These are phyloP conservation scores for Drosophila jambulina DNA, from an alignment of 1,140 invertebrate species.

Conservation along the genomic window DNA sequence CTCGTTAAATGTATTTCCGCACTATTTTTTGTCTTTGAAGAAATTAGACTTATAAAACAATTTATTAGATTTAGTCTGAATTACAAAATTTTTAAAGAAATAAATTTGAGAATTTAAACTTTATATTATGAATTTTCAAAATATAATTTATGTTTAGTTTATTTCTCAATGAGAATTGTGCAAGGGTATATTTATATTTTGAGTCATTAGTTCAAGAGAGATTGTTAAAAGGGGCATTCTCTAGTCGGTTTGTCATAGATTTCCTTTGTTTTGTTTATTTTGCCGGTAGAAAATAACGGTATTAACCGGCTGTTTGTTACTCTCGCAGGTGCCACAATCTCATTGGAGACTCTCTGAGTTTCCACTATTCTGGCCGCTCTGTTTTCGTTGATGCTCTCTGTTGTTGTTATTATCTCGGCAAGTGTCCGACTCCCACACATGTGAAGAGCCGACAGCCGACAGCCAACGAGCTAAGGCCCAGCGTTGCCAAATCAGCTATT, in stretches of 20 bases:
- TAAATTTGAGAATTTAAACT: background rate
- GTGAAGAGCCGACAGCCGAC: conserved; percentile 19
- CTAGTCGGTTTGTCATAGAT: background rate
- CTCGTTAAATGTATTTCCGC: background rate
- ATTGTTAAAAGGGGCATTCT: background rate
- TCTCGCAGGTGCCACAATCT: conserved; percentile 13
- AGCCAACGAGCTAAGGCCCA: conserved; percentile 1
- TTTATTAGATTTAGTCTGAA: background rate
- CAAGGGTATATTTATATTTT: background rate
- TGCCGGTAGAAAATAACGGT: conserved; percentile 62
- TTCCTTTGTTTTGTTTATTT: conserved; percentile 44
- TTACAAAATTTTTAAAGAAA: background rate
- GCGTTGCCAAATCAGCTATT: background rate
- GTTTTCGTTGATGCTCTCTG: conserved; percentile 70
- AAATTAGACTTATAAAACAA: background rate
- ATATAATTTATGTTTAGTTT: background rate
- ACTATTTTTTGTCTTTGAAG: too few relatives aligned
- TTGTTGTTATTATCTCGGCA: conserved; percentile 80
- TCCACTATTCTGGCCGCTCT: conserved; percentile 38
- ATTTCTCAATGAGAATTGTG: background rate
- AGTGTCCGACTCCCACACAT: conserved; percentile 41
- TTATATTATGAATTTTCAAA: background rate
- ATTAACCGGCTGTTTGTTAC: conserved; percentile 59
- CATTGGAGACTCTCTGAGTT: conserved; percentile 24
- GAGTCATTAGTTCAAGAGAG: too few relatives aligned